phyloP scores from a whole-genome alignment of 2,113 vertebrate species.

The Agelaius phoeniceus region DNA sequence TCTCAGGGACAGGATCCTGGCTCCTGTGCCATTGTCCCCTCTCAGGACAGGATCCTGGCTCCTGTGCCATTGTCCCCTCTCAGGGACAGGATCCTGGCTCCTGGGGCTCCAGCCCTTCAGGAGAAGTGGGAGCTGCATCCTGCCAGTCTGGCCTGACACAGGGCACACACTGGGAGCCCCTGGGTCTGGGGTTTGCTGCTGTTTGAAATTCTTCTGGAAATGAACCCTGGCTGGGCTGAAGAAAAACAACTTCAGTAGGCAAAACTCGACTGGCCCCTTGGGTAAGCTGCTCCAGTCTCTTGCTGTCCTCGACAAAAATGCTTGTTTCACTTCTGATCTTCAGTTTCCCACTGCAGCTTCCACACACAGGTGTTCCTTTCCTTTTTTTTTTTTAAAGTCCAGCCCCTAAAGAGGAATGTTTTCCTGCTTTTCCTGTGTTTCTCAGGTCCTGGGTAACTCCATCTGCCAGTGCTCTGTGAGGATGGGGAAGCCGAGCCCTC shows the following conservation, averaged over 20 bases:
- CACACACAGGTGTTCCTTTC: not conserved
- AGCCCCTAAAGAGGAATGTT: not conserved
- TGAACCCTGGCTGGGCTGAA: not conserved
- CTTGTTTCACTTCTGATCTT: not conserved
- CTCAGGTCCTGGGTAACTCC: not conserved
- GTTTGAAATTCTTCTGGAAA: not conserved
- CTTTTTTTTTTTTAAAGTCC: not conserved
- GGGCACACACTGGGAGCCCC: not conserved
- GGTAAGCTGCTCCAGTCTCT: not conserved
- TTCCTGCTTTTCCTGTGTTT: not conserved
- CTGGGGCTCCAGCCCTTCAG: not conserved
- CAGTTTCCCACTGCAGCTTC: not conserved
- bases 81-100: not conserved
- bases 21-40: not conserved
- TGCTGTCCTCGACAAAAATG: not conserved
- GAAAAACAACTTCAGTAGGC: not conserved
- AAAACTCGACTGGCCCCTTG: accelerated
- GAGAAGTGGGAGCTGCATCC: not conserved
- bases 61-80: too few species aligned
- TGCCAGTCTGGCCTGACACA: not conserved
- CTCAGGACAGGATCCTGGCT: not conserved
- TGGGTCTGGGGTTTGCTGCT: accelerated
- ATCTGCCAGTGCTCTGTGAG: not conserved
- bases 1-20: too few species aligned
- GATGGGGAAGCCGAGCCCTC: not conserved